These are phyloP conservation scores for Todiramphus saurophagus DNA, from an alignment of 2,113 vertebrate genomes.

Conservation along the genomic window DNA sequence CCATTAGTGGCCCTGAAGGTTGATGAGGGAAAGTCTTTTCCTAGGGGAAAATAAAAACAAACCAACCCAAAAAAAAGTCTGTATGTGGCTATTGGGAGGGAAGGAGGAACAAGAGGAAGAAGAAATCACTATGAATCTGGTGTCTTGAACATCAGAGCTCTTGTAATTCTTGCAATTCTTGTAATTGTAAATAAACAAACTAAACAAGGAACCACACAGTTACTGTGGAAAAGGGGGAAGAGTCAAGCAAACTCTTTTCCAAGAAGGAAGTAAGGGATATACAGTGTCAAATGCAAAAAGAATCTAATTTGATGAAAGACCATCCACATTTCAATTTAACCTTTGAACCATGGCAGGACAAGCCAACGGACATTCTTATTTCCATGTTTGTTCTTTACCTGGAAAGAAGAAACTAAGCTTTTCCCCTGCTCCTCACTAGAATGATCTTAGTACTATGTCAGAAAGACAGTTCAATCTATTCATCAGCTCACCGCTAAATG, in stretches of 20 bases:
- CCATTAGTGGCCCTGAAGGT: neutral
- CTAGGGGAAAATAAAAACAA: neutral
- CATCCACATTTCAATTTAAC: conserved; percentile 2
- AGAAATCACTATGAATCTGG: neutral
- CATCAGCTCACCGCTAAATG: neutral
- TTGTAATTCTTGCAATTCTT: neutral
- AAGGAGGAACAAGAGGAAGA: neutral
- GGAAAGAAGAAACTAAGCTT: neutral
- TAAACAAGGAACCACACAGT: neutral
- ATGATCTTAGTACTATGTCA: neutral
- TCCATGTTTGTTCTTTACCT: neutral
- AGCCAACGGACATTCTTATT: neutral
- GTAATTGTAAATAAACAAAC: neutral
- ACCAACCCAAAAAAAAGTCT: neutral
- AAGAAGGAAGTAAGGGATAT: neutral
- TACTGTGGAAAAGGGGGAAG: neutral
- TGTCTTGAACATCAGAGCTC: neutral
- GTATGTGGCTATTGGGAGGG: neutral
- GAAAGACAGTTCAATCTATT: neutral
- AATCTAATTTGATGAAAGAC: conserved; percentile 7
- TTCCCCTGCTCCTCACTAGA: neutral
- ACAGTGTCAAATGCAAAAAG: neutral
- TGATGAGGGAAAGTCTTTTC: neutral
- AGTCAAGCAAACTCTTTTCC: neutral
- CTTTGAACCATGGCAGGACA: neutral